Conservation (phyloP, 2,797 vertebrate genomes). For the Myotis pilosus region DNA sequence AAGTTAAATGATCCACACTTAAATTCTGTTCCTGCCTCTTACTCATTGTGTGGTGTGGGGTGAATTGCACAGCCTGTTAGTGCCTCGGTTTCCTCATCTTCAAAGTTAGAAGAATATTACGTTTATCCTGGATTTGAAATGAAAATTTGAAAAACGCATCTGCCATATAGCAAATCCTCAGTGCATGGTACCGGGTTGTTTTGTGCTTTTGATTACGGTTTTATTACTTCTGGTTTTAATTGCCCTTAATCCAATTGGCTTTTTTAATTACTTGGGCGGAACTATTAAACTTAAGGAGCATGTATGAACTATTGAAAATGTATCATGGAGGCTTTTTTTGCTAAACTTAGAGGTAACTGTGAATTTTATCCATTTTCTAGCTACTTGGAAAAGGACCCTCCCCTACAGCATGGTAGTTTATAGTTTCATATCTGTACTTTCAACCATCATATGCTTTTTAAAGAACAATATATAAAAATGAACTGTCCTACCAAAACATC, state of each 20-base stretch:
- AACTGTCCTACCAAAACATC: background rate
- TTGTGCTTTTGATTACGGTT: background rate
- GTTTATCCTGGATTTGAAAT: background rate
- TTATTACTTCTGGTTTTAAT: background rate
- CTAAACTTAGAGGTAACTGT: background rate
- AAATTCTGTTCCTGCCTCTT: background rate
- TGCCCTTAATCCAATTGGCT: background rate
- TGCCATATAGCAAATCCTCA: background rate
- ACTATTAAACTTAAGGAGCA: slow-evolving; percentile 26
- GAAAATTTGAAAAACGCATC: background rate
- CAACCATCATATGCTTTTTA: background rate
- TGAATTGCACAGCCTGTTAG: background rate
- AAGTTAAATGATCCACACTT: background rate
- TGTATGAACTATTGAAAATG: background rate
- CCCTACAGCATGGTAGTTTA: background rate
- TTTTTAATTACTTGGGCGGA: slow-evolving; percentile 13
- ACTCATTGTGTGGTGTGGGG: background rate
- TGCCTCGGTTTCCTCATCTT: background rate
- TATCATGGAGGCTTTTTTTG: background rate
- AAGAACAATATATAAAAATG: slow-evolving; percentile 3
- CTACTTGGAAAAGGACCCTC: background rate
- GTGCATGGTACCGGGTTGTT: background rate
- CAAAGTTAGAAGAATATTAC: background rate
- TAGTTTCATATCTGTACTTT: background rate
- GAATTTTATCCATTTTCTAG: background rate